Evolutionary conservation across 2,113 vertebrate species (phyloP), one percentile per base, ranked within the genome.

Genomic region (Alouatta palliata): DNA sequence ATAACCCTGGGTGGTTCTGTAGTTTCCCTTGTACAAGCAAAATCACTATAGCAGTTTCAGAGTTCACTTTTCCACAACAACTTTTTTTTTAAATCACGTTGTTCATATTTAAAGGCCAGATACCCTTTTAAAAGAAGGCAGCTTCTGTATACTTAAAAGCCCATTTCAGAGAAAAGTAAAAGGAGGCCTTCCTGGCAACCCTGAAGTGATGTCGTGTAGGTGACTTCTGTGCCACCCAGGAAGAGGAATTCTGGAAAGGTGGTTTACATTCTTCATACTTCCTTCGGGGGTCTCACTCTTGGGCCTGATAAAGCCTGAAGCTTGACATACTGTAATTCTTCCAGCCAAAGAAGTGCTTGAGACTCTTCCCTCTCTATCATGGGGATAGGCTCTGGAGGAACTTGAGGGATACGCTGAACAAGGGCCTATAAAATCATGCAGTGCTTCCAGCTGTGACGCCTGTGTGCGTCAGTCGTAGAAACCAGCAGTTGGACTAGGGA

Each of bases 401-500:
- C 43, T 43, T 80, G 68, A 94, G 79, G 40, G n/a, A 17, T 40
- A 2, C 88, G 8, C 61, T 68, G 37, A 93, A 45, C 40, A 93
- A 56, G 12, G n/a, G 64, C 19, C 43, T 76, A 6, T 94, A 16
- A 43, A 54, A 27, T 73, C 70, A 25, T 8, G 54, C 19, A 52
- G 25, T 17, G 2, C 37, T 47, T 20, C 40, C 21, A 81, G 87
- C 80, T 77, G 75, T 73, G 43, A 58, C 35, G 47, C 40, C 64
- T 21, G 6, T 61, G 40, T 73, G 8, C 58, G 43, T 84, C 68
- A 32, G 35, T 13, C 27, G 35, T 45, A 23, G 81, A 93, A 92
- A 95, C 52, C 83, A 93, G 27, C 32, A 81, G 47, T 92, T 93
- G 86, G 80, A 73, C 81, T 91, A 94, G 86, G 88, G 83, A 93